phyloP scores from a whole-genome alignment of 2,797 vertebrate genomes.

The Falco berigora region DNA sequence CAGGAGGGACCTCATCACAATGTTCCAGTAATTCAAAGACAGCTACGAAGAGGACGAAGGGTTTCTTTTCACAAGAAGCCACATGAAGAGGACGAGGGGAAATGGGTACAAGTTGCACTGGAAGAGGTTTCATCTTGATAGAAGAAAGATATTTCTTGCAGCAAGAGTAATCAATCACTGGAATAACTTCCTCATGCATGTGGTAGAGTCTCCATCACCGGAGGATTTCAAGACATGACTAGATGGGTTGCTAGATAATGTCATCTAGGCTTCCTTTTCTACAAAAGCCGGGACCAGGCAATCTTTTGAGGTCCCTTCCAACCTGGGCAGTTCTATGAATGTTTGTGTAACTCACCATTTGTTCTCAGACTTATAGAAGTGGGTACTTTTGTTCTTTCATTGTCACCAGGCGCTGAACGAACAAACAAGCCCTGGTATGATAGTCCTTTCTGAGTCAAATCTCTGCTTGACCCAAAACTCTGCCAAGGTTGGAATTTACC shows the following conservation, averaged over 20 bases:
- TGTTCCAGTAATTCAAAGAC: too few species aligned
- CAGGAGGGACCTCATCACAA: too few species aligned
- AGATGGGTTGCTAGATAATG: background rate
- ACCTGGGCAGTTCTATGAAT: background rate
- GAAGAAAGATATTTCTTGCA: background rate
- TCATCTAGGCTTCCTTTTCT: background rate
- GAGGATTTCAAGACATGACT: accelerated
- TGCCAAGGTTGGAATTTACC: background rate
- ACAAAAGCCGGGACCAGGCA: too few species aligned
- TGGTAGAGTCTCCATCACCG: background rate
- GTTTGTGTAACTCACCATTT: background rate
- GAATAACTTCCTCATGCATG: background rate
- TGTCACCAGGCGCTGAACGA: background rate
- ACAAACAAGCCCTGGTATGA: background rate
- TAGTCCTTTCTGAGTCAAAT: background rate
- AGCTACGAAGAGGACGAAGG: too few species aligned
- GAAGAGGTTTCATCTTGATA: too few species aligned
- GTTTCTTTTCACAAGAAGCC: too few species aligned
- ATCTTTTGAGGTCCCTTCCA: background rate
- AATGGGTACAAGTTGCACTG: too few species aligned
- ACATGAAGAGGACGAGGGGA: too few species aligned
- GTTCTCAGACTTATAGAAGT: background rate
- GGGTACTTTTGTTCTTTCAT: background rate
- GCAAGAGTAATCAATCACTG: background rate
- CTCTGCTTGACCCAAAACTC: background rate